Conservation (phyloP, 1,140 invertebrate genomes). For the Nautilus pompilius region DNA sequence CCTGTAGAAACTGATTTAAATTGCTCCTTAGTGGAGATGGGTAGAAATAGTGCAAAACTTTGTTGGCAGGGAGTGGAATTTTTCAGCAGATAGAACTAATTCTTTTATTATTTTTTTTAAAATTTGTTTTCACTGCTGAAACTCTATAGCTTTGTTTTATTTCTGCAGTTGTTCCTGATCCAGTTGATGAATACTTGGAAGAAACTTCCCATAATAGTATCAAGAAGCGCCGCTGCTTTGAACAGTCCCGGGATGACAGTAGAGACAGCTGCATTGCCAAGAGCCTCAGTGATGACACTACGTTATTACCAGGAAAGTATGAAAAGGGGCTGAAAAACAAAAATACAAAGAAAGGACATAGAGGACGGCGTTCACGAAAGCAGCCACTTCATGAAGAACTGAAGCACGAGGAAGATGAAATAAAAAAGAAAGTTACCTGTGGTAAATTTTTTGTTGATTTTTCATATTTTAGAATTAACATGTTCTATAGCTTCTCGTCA, state of each 20-base stretch:
- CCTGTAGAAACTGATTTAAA: too few species aligned
- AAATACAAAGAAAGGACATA: background rate
- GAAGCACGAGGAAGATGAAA: constrained; percentile 8
- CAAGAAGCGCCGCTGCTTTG: background rate
- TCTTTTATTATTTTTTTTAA: too few species aligned
- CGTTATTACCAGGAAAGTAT: too few species aligned
- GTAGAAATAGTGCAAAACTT: too few species aligned
- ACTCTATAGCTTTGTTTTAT: too few species aligned
- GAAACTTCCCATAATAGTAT: background rate
- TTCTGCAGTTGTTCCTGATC: constrained; percentile 23
- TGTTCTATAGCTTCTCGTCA: too few species aligned
- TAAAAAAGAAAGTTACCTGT: constrained; percentile 29
- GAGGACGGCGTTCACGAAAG: background rate
- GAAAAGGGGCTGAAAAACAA: constrained; percentile 5
- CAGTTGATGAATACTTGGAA: constrained; percentile 25
- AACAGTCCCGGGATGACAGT: background rate
- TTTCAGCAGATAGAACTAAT: too few species aligned
- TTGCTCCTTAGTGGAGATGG: too few species aligned
- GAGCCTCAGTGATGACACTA: too few species aligned
- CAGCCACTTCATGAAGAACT: constrained; percentile 5
- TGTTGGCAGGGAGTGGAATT: too few species aligned
- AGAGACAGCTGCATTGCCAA: background rate
- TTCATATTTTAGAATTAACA: too few species aligned
- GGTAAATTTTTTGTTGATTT: constrained; percentile 16
- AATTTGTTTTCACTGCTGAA: too few species aligned